Conservation (phyloP, 2,888 invertebrate genomes). For the Agrotis ipsilon region DNA sequence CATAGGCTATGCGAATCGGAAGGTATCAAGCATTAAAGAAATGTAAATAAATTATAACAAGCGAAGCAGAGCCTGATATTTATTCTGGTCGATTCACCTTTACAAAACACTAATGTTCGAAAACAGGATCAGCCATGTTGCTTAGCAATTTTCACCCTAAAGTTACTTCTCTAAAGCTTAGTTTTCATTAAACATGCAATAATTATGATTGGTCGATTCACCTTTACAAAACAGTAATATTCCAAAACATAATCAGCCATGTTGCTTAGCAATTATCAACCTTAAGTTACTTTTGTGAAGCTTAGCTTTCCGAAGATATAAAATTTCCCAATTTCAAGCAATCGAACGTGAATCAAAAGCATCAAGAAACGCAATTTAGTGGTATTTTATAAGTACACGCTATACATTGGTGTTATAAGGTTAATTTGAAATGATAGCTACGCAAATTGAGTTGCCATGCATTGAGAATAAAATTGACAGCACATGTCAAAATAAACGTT, state of each 20-base stretch:
- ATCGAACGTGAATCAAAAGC: constrained; percentile 22
- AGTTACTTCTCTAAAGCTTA: too few species aligned
- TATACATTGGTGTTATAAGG: constrained; percentile 49
- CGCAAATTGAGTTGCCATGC: constrained; percentile 45
- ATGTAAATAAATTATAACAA: neutral
- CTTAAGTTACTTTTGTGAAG: neutral
- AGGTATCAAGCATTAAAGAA: neutral
- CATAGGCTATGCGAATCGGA: neutral
- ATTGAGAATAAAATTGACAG: constrained; percentile 44
- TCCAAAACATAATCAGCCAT: neutral
- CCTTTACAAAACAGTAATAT: too few species aligned
- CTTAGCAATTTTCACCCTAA: too few species aligned
- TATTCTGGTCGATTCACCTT: constrained; percentile 2
- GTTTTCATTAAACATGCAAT: too few species aligned
- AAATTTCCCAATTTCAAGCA: constrained; percentile 39
- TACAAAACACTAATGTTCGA: too few species aligned
- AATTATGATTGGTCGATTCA: too few species aligned
- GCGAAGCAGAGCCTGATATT: neutral
- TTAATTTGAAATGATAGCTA: constrained; percentile 49
- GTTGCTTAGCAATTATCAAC: constrained; percentile 4
- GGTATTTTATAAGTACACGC: constrained; percentile 42
- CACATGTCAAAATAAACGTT: constrained; percentile 36
- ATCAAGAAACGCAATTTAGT: constrained; percentile 38
- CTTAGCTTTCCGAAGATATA: constrained; percentile 6
- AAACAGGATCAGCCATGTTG: too few species aligned